Evolutionary conservation across 2,797 vertebrate species (phyloP).

Genomic region (Enteromius mattozi): DNA sequence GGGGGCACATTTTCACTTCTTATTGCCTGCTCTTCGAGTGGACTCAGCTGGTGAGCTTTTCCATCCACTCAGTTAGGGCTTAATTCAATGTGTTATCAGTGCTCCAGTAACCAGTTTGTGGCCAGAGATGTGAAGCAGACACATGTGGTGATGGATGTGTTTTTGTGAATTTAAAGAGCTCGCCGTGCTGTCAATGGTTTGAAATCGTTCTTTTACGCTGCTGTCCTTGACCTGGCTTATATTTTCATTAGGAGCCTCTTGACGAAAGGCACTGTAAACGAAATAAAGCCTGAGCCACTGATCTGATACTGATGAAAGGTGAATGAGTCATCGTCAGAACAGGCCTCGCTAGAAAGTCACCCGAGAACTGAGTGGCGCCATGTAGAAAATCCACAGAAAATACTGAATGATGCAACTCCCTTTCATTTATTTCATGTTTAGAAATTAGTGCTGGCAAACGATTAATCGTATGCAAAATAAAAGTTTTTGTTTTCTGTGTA

Average conservation of each 20-base stretch:
- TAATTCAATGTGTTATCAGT: constrained; percentile 47
- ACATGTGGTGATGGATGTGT: constrained; percentile 34
- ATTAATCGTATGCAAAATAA: no score
- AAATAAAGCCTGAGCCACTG: constrained; percentile 19
- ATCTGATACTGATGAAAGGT: constrained; percentile 45
- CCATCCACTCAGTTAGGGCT: constrained; percentile 41
- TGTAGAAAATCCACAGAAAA: not conserved
- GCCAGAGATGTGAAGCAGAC: constrained; percentile 31
- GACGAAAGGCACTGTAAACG: constrained; percentile 40
- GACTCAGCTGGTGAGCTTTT: constrained; percentile 43
- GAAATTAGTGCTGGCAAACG: not conserved
- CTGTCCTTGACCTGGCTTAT: constrained; percentile 40
- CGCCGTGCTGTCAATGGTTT: constrained; percentile 13
- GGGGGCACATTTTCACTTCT: constrained; percentile 30
- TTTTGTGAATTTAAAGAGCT: constrained; percentile 41
- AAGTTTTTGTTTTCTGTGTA: no score
- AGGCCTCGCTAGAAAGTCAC: not conserved
- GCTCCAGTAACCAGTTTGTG: constrained; percentile 25
- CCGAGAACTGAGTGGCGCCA: not conserved
- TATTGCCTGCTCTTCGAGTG: constrained; percentile 31
- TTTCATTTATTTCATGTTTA: not conserved
- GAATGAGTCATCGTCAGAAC: constrained; percentile 35
- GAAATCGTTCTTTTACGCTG: constrained; percentile 27
- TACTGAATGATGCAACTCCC: not conserved
- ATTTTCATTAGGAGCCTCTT: constrained; percentile 45